Evolutionary conservation across 2,888 invertebrate genomes (phyloP).

Genomic region (Odontocolon sp.): DNA sequence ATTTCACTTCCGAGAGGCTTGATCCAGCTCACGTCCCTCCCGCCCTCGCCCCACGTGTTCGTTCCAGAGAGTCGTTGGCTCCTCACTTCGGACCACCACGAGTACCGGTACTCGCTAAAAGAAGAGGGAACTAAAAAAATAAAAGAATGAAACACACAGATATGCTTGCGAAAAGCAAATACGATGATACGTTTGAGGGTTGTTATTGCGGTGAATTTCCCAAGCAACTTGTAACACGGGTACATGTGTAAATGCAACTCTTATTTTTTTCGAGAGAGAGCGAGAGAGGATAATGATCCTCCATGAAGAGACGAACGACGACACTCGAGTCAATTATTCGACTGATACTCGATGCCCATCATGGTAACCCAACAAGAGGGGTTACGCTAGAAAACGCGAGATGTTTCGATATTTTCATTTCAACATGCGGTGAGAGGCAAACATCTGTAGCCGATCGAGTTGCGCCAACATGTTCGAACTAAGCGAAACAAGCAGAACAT

Average conservation of each 20-base stretch:
- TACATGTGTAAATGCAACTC: not conserved
- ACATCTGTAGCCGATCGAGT: too few species aligned
- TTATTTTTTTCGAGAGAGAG: not conserved
- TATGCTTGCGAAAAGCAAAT: too few species aligned
- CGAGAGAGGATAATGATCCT: too few species aligned
- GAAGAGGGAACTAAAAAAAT: too few species aligned
- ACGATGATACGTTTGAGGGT: constrained; percentile 15
- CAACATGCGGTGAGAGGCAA: too few species aligned
- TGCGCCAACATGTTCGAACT: too few species aligned
- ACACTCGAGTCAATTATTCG: constrained; percentile 22
- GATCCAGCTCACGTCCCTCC: constrained; percentile 12
- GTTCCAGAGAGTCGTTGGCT: too few species aligned
- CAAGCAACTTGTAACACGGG: constrained; percentile 12
- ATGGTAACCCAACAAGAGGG: too few species aligned
- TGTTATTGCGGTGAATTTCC: constrained; percentile 35
- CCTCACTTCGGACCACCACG: constrained; percentile 2
- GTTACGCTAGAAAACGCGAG: too few species aligned
- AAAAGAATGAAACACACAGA: too few species aligned
- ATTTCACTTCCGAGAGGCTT: constrained; percentile 56
- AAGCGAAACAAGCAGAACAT: too few species aligned
- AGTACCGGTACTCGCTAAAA: constrained; percentile 12
- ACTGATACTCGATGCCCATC: constrained; percentile 20
- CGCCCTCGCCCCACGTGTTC: constrained; percentile 20
- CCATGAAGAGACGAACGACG: constrained; percentile 35
- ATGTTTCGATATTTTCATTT: too few species aligned